Evolutionary conservation across 2,113 vertebrate species (phyloP), one percentile per base, ranked within the genome.

Genomic region (Toxotes chatareus): DNA sequence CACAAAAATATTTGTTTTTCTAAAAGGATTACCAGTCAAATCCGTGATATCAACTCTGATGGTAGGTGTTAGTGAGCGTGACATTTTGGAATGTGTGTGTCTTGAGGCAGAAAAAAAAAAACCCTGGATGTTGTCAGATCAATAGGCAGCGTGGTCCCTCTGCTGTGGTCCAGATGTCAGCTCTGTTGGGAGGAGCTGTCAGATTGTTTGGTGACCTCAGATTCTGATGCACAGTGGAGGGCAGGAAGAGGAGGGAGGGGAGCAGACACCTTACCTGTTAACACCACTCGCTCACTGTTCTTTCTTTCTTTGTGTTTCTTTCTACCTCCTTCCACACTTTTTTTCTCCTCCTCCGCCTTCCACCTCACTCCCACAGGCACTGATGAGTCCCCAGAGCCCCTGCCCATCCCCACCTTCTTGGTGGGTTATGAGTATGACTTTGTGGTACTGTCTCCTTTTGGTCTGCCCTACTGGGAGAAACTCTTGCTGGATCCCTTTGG

Each of bases 361-460:
- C 49, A n/a, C 36, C 19, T 69, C 59, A 23, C 55, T 71, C 79
- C 78, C 82, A 80, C 94, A 99, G 98, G 98, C 95, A 99, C 98
- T 14, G 98, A 99, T 19, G 98, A 99, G 94, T 99, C 98, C 85
- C 98, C 98, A 0, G 98, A 99, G 96, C 98, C 98, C 59, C 96
- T 99, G 90, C 98, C 98, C 94, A 98, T 99, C 83, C 98, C 98
- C 83, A 99, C 98, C 1, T 99, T 99, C 96, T 95, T 99, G 93
- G 94, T 99, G 94, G 97, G 98, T 47, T 97, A 97, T 1, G 98
- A 99, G 95, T 99, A 97, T 44, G 98, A 99, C 95, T 99, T 98
- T 90, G 95, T 99, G 95, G 97, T 99, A 94, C 96, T 99, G 91
- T 99, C 98, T 82, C 98, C 98, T 0, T 99, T 99, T 86, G 97